A percentile compares a stretch with the other conserved stretches of the same genome.
These are phyloP conservation scores for Sardinella longiceps DNA, from an alignment of 2,797 vertebrate genomes.

Conservation along the genomic window DNA sequence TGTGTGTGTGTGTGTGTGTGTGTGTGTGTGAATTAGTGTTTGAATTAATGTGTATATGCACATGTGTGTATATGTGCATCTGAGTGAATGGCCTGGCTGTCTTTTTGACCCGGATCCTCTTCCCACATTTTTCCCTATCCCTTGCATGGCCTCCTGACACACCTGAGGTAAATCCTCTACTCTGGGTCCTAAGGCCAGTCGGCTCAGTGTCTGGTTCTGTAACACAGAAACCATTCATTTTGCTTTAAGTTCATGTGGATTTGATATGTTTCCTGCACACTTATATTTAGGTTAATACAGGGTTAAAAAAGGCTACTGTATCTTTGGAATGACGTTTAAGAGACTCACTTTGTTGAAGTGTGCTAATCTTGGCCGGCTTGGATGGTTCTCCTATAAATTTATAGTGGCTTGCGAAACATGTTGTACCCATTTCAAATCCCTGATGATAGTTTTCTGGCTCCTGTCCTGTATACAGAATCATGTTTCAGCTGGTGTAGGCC, in stretches of 20 bases:
- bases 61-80: neutral
- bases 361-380: neutral
- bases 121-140: neutral
- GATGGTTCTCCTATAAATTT: neutral
- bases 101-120: neutral
- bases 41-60: too few species aligned
- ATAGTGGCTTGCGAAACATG: neutral
- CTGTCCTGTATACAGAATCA: neutral
- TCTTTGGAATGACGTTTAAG: neutral
- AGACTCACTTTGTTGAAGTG: neutral
- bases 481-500: neutral
- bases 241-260: too few species aligned
- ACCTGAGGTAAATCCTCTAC: neutral
- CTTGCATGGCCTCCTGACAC: neutral
- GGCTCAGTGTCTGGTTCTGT: neutral
- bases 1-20: neutral
- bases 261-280: too few species aligned
- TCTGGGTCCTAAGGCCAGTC: neutral
- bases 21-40: too few species aligned
- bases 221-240: neutral
- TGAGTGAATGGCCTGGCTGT: conserved; percentile 1
- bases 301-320: neutral
- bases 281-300: too few species aligned
- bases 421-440: neutral
- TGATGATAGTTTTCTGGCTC: neutral